Evolutionary conservation across 2,797 vertebrate genomes (phyloP).

Genomic region (Bryconaethiops microstoma): DNA sequence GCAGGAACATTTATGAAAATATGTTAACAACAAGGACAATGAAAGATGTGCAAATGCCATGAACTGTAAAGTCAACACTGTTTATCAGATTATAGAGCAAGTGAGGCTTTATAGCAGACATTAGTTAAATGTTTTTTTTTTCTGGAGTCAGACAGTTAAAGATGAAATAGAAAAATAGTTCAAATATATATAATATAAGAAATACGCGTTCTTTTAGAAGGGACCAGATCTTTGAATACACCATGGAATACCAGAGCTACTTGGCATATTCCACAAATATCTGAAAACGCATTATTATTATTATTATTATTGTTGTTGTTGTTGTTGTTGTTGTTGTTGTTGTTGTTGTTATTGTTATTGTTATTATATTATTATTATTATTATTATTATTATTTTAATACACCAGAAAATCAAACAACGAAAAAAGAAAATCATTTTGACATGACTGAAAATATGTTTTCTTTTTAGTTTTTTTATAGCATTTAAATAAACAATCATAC

Average conservation of each 20-base stretch:
- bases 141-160: background rate
- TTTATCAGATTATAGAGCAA: constrained; percentile 26
- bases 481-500: too few species aligned
- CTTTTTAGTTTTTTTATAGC: too few species aligned
- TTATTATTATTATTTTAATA: too few species aligned
- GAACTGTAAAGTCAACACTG: constrained; percentile 12
- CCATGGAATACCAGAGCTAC: too few species aligned
- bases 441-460: too few species aligned
- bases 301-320: constrained; percentile 18
- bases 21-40: constrained; percentile 26
- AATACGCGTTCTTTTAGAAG: background rate
- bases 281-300: background rate
- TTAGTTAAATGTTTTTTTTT: too few species aligned
- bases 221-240: background rate
- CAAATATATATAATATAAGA: background rate
- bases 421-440: too few species aligned
- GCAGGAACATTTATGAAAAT: constrained; percentile 15
- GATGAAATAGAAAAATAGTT: background rate
- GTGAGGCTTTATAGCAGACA: background rate
- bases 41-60: constrained; percentile 17
- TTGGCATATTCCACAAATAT: background rate
- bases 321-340: background rate
- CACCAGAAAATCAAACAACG: too few species aligned
- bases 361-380: too few species aligned
- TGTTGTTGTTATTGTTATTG: too few species aligned